Conservation (phyloP, 2,113 vertebrate genomes). For the Camelus bactrianus region DNA sequence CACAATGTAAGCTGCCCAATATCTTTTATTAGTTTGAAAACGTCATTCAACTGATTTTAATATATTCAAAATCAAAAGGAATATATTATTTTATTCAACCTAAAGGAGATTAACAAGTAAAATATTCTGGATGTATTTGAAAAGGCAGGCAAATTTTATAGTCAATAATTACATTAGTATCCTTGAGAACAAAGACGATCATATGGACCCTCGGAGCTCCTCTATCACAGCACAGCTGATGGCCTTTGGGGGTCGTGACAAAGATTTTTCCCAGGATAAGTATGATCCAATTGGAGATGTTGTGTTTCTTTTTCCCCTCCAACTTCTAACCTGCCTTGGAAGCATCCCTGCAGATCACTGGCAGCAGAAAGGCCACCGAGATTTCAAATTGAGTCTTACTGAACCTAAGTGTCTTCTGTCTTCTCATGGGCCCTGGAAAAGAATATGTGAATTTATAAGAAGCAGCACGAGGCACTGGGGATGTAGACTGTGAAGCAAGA, state of each 20-base stretch:
- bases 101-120: neutral
- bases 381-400: neutral
- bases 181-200: neutral
- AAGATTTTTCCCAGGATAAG: neutral
- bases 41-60: neutral
- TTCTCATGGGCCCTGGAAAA: neutral
- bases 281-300: no score
- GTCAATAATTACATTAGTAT: neutral
- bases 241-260: neutral
- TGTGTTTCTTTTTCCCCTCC: neutral
- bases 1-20: neutral
- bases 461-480: accelerated
- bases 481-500: neutral
- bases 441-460: neutral
- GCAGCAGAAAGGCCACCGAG: neutral
- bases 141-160: neutral
- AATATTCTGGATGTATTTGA: neutral
- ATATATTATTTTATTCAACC: neutral
- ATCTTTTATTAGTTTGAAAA: neutral
- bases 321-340: neutral
- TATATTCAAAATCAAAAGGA: neutral
- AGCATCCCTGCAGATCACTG: neutral
- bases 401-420: neutral
- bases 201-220: neutral
- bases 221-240: neutral